Percentiles rank a stretch among this genome's conserved stretches.
Evolutionary conservation across 1,140 invertebrate species (phyloP).

Genomic region (Aporrectodea caliginosa): DNA sequence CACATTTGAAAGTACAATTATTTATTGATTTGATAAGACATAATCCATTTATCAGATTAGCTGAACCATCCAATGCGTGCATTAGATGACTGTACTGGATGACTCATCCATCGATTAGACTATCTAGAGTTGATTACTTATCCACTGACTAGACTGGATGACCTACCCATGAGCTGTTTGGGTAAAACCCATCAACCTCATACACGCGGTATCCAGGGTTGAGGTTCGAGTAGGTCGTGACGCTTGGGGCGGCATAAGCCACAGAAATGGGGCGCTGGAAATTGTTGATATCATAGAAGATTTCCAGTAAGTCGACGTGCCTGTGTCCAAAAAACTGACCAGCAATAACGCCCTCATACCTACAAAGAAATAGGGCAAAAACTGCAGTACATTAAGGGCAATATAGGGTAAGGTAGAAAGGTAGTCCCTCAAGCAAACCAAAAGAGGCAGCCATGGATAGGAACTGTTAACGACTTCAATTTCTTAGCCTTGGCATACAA

Average conservation of each 20-base stretch:
- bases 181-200: slow-evolving; percentile 25
- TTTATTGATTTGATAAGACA: background rate
- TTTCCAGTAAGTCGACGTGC: slow-evolving; percentile 54
- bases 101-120: too few species aligned
- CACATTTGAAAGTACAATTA: background rate
- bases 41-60: background rate
- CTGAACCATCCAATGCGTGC: too few species aligned
- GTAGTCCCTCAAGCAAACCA: too few species aligned
- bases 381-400: too few species aligned
- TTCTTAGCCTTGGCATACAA: too few species aligned
- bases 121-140: too few species aligned
- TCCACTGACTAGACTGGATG: slow-evolving; percentile 38
- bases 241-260: slow-evolving; percentile 85
- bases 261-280: slow-evolving; percentile 66
- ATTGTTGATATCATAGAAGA: slow-evolving; percentile 55
- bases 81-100: background rate
- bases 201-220: slow-evolving; percentile 78
- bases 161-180: slow-evolving; percentile 27
- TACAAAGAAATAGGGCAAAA: slow-evolving; percentile 34
- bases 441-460: too few species aligned
- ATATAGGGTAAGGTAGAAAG: too few species aligned
- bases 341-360: slow-evolving; percentile 56
- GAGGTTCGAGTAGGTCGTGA: slow-evolving; percentile 77
- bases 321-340: slow-evolving; percentile 60
- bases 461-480: too few species aligned